These are phyloP conservation scores for Zhuqinia jingwanae DNA, from an alignment of 2,888 invertebrate species.

Conservation along the genomic window DNA sequence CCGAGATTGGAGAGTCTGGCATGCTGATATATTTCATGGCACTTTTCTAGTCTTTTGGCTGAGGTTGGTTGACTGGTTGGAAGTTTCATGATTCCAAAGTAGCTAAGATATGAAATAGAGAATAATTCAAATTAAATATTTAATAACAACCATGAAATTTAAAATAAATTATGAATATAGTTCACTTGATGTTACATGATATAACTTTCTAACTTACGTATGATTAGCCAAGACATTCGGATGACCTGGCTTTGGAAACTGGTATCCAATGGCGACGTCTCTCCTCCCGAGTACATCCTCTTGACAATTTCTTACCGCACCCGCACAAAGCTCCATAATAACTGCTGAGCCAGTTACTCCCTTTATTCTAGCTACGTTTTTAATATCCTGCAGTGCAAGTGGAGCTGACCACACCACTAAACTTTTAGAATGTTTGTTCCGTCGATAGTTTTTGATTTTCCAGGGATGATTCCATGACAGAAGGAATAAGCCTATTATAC, in stretches of 20 bases:
- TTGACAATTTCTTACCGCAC: slow-evolving; percentile 15
- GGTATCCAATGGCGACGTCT: background rate
- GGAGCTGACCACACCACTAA: background rate
- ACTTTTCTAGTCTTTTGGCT: background rate
- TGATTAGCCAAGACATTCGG: background rate
- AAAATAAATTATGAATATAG: no score
- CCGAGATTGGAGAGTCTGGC: background rate
- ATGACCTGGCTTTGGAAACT: background rate
- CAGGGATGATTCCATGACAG: background rate
- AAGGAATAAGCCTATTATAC: background rate
- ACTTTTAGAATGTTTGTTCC: background rate
- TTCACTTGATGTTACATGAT: no score
- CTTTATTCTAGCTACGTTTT: background rate
- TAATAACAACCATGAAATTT: background rate
- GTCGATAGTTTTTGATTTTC: background rate
- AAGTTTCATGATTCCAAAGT: slow-evolving; percentile 12
- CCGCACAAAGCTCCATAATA: background rate
- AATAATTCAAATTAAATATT: background rate
- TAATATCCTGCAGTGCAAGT: background rate
- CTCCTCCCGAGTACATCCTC: slow-evolving; percentile 14
- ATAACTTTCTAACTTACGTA: no score
- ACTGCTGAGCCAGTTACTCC: background rate
- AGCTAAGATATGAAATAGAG: background rate
- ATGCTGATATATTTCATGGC: background rate
- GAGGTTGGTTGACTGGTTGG: background rate